Evolutionary conservation across 2,888 invertebrate species (phyloP).

Genomic region (Brenthis ino): DNA sequence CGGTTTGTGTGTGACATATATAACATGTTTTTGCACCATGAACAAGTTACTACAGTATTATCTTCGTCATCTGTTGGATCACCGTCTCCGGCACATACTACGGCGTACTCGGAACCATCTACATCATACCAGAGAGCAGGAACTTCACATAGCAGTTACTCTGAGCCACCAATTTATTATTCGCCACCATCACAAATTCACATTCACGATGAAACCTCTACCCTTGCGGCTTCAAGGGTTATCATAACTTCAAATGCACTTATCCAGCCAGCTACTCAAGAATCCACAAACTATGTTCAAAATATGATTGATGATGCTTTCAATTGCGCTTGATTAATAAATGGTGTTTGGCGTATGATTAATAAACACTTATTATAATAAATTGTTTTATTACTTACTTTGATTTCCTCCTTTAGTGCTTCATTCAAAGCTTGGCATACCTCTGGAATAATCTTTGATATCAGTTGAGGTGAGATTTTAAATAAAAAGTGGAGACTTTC

Average conservation of each 20-base stretch:
- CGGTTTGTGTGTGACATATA: constrained; percentile 32
- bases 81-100: neutral
- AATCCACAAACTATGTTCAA: neutral
- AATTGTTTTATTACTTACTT: constrained; percentile 37
- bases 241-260: constrained; percentile 21
- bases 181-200: neutral
- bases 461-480: constrained; percentile 43
- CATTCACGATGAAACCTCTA: constrained; percentile 1
- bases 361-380: constrained; percentile 19
- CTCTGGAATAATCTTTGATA: constrained; percentile 44
- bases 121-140: constrained; percentile 10
- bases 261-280: constrained; percentile 17
- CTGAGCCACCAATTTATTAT: constrained; percentile 16
- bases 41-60: constrained; percentile 6
- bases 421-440: constrained; percentile 43
- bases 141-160: constrained; percentile 18
- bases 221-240: constrained; percentile 18
- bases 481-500: constrained; percentile 41
- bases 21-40: constrained; percentile 27
- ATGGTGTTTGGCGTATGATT: constrained; percentile 10
- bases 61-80: constrained; percentile 6
- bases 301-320: too few relatives aligned
- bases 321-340: neutral
- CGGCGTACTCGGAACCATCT: constrained; percentile 5
- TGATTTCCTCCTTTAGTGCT: constrained; percentile 41